Evolutionary conservation across 2,888 invertebrate genomes (phyloP), one percentile per base, ranked within the genome.

Genomic region (Drosophila mayaguana): DNA sequence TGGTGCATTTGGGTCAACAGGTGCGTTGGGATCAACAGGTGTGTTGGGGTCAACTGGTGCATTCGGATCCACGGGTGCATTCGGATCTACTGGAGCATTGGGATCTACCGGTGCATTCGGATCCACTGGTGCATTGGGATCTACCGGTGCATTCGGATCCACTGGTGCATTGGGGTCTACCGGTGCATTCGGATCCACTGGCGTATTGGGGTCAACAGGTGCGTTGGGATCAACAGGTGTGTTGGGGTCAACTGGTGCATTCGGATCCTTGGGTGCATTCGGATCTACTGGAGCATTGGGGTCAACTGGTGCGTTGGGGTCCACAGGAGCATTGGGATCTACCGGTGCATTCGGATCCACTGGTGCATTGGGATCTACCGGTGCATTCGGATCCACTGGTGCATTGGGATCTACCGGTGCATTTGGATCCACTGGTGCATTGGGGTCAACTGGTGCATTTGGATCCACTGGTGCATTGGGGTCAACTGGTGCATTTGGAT

Each of bases 101-200:
- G 63, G 63, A 0, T 59, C 38, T 0, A 57, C 28, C 3, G 63
- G 63, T 0, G 59, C 38, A 0, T 48, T 48, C 0, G 63, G 63
- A 1, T 48, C 32, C 0, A 48, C 46, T 6, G 53, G 53, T 12
- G 46, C 20, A 3, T 38, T 46, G 0, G 63, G 56, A 0, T 56
- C 32, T 0, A 48, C 20, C 3, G 63, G 63, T 0, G 55, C 38
- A 1, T 55, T 55, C 0, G 63, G 63, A 0, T 46, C 22, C 0
- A 40, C 25, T 8, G 63, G 46, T 1, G 20, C 55, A 0, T 65
- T 67, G 0, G 74, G 71, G 0, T 63, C 51, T 0, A 61, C 63
- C 11, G 71, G 63, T 2, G 62, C 48, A 8, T 71, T 72, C 0
- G 83, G 71, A 5, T 75, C 62, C 0, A 46, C 68, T 22, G 81